These are phyloP conservation scores for Ditylenchus dipsaci DNA, from an alignment of 1,140 invertebrate species.

Conservation along the genomic window DNA sequence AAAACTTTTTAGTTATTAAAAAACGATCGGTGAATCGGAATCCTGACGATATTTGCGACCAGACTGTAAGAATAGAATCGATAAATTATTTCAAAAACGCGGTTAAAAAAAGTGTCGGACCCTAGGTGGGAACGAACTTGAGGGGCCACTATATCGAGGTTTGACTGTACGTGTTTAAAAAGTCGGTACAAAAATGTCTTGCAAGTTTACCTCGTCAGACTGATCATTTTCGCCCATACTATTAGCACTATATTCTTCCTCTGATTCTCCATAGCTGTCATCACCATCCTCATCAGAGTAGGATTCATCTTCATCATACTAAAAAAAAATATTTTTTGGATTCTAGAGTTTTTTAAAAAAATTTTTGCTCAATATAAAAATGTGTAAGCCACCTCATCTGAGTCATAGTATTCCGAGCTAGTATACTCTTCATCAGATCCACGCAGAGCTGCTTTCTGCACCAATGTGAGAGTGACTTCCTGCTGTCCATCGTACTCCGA, in stretches of 20 bases:
- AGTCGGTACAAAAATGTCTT: no score
- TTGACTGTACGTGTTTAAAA: no score
- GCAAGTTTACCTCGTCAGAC: constrained; percentile 28
- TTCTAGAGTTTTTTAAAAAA: background rate
- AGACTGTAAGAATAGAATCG: no score
- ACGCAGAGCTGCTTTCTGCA: constrained; percentile 46
- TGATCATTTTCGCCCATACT: constrained; percentile 35
- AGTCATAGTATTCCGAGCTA: constrained; percentile 17
- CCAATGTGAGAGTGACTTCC: constrained; percentile 47
- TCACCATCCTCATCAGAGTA: constrained; percentile 35
- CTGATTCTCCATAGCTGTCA: constrained; percentile 22
- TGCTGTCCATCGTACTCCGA: constrained; percentile 31
- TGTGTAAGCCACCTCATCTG: constrained; percentile 4
- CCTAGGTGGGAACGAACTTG: no score
- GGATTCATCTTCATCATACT: constrained; percentile 31
- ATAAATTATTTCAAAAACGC: no score
- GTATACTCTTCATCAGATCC: constrained; percentile 49
- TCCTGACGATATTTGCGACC: no score
- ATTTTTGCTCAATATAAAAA: background rate
- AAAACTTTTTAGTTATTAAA: no score
- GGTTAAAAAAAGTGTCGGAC: no score
- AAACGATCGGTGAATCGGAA: no score
- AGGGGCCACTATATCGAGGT: no score
- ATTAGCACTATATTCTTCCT: constrained; percentile 18
- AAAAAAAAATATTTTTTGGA: constrained; percentile 1